Evolutionary conservation across 2,888 invertebrate species (phyloP).

Genomic region (Thera obeliscata): DNA sequence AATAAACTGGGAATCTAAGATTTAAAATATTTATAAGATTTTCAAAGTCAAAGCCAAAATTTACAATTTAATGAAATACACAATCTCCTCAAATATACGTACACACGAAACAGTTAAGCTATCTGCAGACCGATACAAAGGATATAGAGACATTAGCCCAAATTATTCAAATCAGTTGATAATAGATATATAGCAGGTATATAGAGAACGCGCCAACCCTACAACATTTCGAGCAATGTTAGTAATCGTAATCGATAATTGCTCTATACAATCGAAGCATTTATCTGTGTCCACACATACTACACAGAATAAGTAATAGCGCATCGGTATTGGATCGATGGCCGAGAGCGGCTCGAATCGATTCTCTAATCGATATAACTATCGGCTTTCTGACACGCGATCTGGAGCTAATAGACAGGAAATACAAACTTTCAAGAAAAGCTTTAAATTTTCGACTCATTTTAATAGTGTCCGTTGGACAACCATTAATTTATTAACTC

Average conservation of each 20-base stretch:
- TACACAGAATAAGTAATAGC: constrained; percentile 25
- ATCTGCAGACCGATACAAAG: no score
- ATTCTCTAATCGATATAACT: constrained; percentile 62
- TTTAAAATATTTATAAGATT: no score
- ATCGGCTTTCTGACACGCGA: constrained; percentile 69
- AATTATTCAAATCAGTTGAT: no score
- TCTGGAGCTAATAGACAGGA: constrained; percentile 29
- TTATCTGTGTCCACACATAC: constrained; percentile 58
- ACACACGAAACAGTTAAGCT: no score
- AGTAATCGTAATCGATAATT: constrained; percentile 74
- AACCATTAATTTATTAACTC: no score
- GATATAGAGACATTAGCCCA: no score
- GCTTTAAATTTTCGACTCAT: not conserved
- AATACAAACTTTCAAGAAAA: constrained; percentile 11
- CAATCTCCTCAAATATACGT: no score
- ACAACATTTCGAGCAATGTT: constrained; percentile 47
- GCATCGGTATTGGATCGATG: constrained; percentile 52
- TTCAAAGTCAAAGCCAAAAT: no score
- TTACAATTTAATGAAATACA: no score
- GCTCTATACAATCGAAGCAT: constrained; percentile 68
- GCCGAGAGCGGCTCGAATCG: constrained; percentile 68
- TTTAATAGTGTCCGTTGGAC: not conserved
- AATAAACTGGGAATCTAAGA: no score
- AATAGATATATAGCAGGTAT: not conserved
- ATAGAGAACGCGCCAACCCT: constrained; percentile 36